phyloP scores from a whole-genome alignment of 2,113 vertebrate species.

The Dipodomys stephensi region DNA sequence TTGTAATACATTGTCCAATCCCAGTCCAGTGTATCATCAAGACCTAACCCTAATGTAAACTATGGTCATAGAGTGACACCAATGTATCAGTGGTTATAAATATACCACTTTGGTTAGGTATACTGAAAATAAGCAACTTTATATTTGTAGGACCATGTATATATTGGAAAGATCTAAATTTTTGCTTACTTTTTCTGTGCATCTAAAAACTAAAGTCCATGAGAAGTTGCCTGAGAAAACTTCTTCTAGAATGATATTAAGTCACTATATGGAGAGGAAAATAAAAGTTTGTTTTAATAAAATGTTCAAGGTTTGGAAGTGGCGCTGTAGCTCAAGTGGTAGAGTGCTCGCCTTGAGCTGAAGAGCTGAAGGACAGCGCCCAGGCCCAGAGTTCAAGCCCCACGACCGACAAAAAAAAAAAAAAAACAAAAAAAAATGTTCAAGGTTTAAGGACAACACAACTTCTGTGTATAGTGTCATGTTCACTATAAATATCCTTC shows the following conservation, averaged over 20 bases:
- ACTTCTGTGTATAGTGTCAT: background rate
- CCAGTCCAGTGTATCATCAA: background rate
- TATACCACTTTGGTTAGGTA: background rate
- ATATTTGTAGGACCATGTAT: background rate
- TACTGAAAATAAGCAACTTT: background rate
- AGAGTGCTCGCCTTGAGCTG: too few relatives aligned
- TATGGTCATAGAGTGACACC: background rate
- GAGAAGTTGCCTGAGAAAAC: too few relatives aligned
- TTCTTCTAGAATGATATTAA: too few relatives aligned
- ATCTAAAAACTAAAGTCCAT: background rate
- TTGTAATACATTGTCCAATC: background rate
- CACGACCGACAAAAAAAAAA: too few relatives aligned
- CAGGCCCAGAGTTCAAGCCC: too few relatives aligned
- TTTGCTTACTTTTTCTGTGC: background rate
- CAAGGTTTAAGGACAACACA: conserved; percentile 1
- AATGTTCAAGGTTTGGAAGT: conserved; percentile 9
- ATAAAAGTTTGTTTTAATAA: background rate
- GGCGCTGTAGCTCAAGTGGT: too few relatives aligned
- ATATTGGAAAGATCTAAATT: background rate
- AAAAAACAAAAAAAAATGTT: too few relatives aligned
- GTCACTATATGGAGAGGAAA: too few relatives aligned
- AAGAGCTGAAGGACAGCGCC: too few relatives aligned
- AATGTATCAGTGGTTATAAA: background rate
- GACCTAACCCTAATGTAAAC: background rate
- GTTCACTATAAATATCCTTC: background rate